Conservation (phyloP, 2,888 invertebrate species). For the Cyaniris semiargus region DNA sequence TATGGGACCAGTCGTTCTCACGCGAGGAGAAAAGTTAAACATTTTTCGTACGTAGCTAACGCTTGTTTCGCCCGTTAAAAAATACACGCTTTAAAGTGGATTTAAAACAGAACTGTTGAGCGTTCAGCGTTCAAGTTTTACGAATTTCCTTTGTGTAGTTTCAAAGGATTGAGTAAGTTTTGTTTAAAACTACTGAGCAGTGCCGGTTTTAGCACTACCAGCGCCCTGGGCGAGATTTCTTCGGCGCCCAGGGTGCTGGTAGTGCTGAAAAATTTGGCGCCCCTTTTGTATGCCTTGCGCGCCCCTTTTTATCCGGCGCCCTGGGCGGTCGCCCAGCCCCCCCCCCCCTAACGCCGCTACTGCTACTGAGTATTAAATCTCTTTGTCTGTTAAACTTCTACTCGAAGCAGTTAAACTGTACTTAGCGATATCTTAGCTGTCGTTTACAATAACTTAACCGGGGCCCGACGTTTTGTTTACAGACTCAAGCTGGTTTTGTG, state of each 20-base stretch:
- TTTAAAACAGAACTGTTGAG: neutral
- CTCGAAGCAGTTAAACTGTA: neutral
- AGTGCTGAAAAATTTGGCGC: no score
- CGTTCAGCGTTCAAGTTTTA: slow-evolving; percentile 8
- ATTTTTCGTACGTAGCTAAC: neutral
- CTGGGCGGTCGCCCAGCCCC: no score
- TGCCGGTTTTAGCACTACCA: no score
- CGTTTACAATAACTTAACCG: slow-evolving; percentile 19
- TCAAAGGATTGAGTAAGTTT: slow-evolving; percentile 16
- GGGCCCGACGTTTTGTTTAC: neutral
- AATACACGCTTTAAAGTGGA: slow-evolving; percentile 11
- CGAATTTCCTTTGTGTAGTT: slow-evolving; percentile 20
- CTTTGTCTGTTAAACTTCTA: slow-evolving; percentile 5
- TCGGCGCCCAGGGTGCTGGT: no score
- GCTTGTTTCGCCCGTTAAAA: neutral
- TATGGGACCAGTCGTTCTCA: no score
- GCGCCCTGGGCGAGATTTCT: no score
- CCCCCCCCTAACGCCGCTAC: no score
- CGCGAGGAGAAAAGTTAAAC: neutral
- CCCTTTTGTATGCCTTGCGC: no score
- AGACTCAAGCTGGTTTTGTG: neutral
- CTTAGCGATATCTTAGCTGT: slow-evolving; percentile 4
- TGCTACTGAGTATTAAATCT: slow-evolving; percentile 18
- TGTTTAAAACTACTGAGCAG: no score
- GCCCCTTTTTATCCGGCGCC: no score